These are phyloP conservation scores for Calycopis cecrops DNA, from an alignment of 1,140 invertebrate species.

Conservation along the genomic window DNA sequence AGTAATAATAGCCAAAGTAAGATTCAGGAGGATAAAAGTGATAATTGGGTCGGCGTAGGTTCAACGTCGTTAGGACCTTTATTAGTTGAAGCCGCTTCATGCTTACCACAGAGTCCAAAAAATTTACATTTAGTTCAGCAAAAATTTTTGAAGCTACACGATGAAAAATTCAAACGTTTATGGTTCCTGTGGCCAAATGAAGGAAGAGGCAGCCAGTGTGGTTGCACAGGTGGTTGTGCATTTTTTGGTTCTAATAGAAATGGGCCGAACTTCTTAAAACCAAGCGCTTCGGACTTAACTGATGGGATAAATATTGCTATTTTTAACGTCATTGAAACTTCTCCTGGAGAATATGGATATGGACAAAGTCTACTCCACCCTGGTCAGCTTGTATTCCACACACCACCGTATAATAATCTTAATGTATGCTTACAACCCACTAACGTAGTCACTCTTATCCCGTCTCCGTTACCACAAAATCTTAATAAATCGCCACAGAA, in stretches of 20 bases:
- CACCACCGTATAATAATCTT: constrained; percentile 88
- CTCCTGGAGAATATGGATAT: constrained; percentile 83
- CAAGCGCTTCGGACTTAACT: constrained; percentile 84
- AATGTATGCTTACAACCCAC: constrained; percentile 86
- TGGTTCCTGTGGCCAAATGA: constrained; percentile 95
- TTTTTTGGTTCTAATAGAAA: constrained; percentile 96
- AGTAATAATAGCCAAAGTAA: constrained; percentile 56
- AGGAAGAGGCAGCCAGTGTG: constrained; percentile 84
- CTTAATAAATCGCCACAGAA: constrained; percentile 58
- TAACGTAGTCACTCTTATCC: constrained; percentile 58
- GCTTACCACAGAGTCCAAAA: constrained; percentile 83
- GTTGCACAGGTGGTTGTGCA: constrained; percentile 94
- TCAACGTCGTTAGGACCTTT: constrained; percentile 92
- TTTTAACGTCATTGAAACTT: constrained; percentile 70
- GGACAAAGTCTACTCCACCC: constrained; percentile 95
- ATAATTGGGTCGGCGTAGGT: constrained; percentile 95
- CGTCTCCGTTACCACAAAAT: constrained; percentile 60
- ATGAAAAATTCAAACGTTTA: constrained; percentile 89
- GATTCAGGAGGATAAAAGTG: constrained; percentile 63
- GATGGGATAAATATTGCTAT: constrained; percentile 88
- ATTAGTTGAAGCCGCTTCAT: constrained; percentile 93
- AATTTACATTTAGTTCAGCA: constrained; percentile 87
- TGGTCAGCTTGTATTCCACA: constrained; percentile 92
- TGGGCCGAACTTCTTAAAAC: constrained; percentile 91
- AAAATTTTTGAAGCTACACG: constrained; percentile 92